Percentiles rank a stretch among this genome's conserved stretches.
These are phyloP conservation scores for Odontesthes bonariensis DNA, from an alignment of 2,113 vertebrate genomes.

Conservation along the genomic window DNA sequence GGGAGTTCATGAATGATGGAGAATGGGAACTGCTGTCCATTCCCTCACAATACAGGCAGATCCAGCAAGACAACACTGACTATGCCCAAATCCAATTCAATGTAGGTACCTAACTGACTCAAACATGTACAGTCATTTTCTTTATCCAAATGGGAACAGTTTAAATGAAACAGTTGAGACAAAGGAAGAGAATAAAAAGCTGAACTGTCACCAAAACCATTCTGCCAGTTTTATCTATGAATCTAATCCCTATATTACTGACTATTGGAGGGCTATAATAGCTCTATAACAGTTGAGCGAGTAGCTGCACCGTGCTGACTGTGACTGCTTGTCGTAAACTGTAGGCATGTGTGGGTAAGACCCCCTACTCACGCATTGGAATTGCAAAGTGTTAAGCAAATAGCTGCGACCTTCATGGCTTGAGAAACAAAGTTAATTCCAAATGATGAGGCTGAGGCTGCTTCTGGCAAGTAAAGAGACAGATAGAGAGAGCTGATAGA, in stretches of 20 bases:
- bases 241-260: neutral
- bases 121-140: neutral
- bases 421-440: slow-evolving; percentile 71
- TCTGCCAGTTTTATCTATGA: neutral
- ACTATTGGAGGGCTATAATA: neutral
- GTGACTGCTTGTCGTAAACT: slow-evolving; percentile 57
- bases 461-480: slow-evolving; percentile 67
- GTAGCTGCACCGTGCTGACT: slow-evolving; percentile 36
- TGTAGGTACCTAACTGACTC: slow-evolving; percentile 48
- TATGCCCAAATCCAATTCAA: slow-evolving; percentile 90
- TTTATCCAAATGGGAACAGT: neutral
- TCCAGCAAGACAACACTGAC: slow-evolving; percentile 74
- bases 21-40: slow-evolving; percentile 91
- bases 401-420: slow-evolving; percentile 71
- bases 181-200: neutral
- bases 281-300: slow-evolving; percentile 26
- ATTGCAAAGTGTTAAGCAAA: slow-evolving; percentile 74
- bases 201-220: neutral
- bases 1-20: slow-evolving; percentile 84
- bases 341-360: slow-evolving; percentile 20
- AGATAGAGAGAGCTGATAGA: slow-evolving; percentile 66
- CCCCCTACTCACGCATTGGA: slow-evolving; percentile 20
- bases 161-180: neutral
- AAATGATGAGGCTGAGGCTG: slow-evolving; percentile 71
- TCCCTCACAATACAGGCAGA: slow-evolving; percentile 79